A percentile compares a stretch with the other conserved stretches of the same genome.
phyloP scores from a whole-genome alignment of 2,888 invertebrate genomes.

The Temnothorax unifasciatus region DNA sequence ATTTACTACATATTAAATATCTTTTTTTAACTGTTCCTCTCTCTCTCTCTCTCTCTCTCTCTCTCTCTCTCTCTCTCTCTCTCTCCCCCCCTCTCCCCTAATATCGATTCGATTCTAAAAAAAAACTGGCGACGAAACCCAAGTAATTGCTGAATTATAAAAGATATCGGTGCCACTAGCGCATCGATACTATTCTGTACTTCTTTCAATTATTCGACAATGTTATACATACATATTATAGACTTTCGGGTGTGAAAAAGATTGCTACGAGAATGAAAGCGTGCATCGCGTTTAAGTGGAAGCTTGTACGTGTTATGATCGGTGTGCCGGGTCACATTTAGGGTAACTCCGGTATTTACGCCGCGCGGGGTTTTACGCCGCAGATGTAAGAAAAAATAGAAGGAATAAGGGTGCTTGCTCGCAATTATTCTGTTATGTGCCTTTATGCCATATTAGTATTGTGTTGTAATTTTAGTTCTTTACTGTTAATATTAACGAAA shows the following conservation, averaged over 20 bases:
- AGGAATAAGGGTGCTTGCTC: too few species aligned
- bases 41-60: too few species aligned
- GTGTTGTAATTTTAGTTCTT: too few species aligned
- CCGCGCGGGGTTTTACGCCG: too few species aligned
- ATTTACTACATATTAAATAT: not conserved
- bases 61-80: too few species aligned
- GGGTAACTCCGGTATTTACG: too few species aligned
- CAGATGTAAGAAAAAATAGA: too few species aligned
- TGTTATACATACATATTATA: not conserved
- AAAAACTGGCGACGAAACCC: not conserved
- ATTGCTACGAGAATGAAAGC: not conserved
- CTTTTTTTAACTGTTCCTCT: not conserved
- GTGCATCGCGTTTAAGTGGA: not conserved
- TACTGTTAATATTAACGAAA: too few species aligned
- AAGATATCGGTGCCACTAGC: not conserved
- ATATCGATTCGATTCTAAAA: not conserved
- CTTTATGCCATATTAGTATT: too few species aligned
- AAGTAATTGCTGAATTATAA: not conserved
- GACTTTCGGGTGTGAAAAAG: not conserved
- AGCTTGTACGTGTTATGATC: conserved; percentile 5
- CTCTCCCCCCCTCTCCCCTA: too few species aligned
- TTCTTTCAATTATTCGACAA: not conserved
- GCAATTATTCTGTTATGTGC: too few species aligned
- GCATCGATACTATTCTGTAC: not conserved
- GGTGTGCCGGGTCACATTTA: conserved; percentile 11